phyloP scores from a whole-genome alignment of 2,888 invertebrate species.

The Zygogramma bicolorata region DNA sequence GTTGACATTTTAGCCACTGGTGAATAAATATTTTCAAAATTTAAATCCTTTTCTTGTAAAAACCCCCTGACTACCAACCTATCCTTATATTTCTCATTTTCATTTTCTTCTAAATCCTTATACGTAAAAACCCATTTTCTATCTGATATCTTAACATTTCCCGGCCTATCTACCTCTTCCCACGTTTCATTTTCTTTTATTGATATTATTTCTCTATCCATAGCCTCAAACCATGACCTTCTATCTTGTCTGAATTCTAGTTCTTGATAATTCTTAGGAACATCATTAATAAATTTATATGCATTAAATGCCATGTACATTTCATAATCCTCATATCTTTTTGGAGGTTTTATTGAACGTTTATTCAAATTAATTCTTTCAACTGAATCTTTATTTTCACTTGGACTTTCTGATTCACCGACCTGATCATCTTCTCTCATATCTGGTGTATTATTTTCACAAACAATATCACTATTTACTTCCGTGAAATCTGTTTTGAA shows the following conservation, averaged over 20 bases:
- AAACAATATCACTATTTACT: background rate
- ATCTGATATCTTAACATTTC: conserved; percentile 26
- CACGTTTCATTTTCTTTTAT: conserved; percentile 31
- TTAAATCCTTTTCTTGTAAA: conserved; percentile 48
- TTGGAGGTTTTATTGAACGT: conserved; percentile 18
- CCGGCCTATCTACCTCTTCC: conserved; percentile 10
- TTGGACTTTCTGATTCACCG: background rate
- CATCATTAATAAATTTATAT: conserved; percentile 23
- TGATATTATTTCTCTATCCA: conserved; percentile 32
- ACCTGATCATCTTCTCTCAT: background rate
- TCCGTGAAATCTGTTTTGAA: background rate
- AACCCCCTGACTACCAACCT: conserved; percentile 52
- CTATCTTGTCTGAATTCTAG: conserved; percentile 15
- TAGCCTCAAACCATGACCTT: conserved; percentile 25
- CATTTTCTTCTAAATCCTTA: conserved; percentile 49
- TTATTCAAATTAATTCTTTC: conserved; percentile 18
- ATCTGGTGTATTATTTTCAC: background rate
- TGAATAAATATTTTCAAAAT: conserved; percentile 50
- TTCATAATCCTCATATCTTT: conserved; percentile 30
- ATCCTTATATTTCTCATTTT: conserved; percentile 46
- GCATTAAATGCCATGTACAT: conserved; percentile 34
- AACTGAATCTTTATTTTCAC: background rate
- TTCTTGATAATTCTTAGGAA: conserved; percentile 28
- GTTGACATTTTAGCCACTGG: conserved; percentile 46
- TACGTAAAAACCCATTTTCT: conserved; percentile 33